Evolutionary conservation across 1,140 invertebrate genomes (phyloP).

Genomic region (Drosophila equinoxialis): DNA sequence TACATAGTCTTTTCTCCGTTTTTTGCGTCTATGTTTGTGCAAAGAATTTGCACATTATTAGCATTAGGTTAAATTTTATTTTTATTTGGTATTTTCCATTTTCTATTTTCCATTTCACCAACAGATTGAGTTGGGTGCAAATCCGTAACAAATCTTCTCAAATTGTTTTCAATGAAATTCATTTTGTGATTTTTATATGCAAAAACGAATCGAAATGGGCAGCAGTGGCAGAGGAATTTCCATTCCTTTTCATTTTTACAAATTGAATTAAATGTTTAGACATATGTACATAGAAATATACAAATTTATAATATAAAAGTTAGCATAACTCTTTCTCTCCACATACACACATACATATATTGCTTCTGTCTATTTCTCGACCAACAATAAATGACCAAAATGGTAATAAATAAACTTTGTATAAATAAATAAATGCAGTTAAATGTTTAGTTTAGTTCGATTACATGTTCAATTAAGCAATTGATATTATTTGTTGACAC

Average conservation of each 20-base stretch:
- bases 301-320: slow-evolving; percentile 6
- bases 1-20: not conserved
- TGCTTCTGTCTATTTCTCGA: too few species aligned
- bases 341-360: not conserved
- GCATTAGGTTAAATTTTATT: slow-evolving; percentile 66
- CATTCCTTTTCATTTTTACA: slow-evolving; percentile 24
- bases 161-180: slow-evolving; percentile 72
- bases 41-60: slow-evolving; percentile 72
- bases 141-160: slow-evolving; percentile 71
- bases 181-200: slow-evolving; percentile 57
- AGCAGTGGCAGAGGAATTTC: slow-evolving; percentile 34
- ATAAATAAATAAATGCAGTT: slow-evolving; percentile 3
- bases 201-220: slow-evolving; percentile 18
- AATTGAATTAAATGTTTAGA: slow-evolving; percentile 31
- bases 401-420: slow-evolving; percentile 6
- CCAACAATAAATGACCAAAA: slow-evolving; percentile 1
- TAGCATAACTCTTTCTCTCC: not conserved
- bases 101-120: slow-evolving; percentile 26
- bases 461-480: slow-evolving; percentile 8
- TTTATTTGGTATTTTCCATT: slow-evolving; percentile 48
- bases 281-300: not conserved
- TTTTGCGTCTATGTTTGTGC: not conserved
- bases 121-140: slow-evolving; percentile 67
- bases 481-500: not conserved
- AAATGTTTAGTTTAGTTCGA: slow-evolving; percentile 9